These are phyloP conservation scores for Lepidotrigona ventralis DNA, from an alignment of 1,140 invertebrate species.

Conservation along the genomic window DNA sequence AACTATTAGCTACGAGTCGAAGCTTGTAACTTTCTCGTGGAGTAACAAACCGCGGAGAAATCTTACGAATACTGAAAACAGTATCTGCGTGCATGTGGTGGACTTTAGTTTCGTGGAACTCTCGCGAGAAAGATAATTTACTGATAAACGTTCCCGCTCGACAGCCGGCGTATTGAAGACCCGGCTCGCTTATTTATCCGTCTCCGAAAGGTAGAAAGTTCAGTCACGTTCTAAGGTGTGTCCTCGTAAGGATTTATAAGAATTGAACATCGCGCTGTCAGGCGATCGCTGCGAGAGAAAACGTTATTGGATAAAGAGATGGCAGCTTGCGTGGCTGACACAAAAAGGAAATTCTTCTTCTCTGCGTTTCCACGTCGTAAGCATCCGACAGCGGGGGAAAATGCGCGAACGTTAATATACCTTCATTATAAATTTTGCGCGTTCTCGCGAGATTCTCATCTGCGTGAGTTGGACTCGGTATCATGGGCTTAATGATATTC, in stretches of 20 bases:
- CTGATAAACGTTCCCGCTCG: conserved; percentile 1
- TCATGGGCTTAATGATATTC: neutral
- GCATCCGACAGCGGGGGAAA: neutral
- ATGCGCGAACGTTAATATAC: neutral
- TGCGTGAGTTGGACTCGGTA: neutral
- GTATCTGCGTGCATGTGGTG: neutral
- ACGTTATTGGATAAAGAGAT: neutral
- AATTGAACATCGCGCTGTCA: conserved; percentile 9
- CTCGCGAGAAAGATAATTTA: neutral
- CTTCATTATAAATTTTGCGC: neutral
- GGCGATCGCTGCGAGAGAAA: conserved; percentile 13
- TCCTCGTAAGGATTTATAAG: conserved; percentile 8
- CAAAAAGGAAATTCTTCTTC: conserved; percentile 18
- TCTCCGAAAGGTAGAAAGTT: conserved; percentile 19
- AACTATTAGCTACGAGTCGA: neutral
- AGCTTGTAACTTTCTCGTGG: neutral
- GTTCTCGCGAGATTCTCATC: neutral
- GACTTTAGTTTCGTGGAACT: neutral
- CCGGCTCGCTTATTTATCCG: conserved; percentile 19
- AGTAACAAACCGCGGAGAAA: neutral
- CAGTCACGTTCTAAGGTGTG: conserved; percentile 40
- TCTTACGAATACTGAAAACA: neutral
- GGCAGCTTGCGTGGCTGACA: neutral
- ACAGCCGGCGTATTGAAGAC: neutral
- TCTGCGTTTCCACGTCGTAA: conserved; percentile 17